Percentiles rank a stretch among this genome's conserved stretches.
phyloP scores from a whole-genome alignment of 30 jellyfish, hydroid and myxozoan species.

The Cassiopea andromeda region DNA sequence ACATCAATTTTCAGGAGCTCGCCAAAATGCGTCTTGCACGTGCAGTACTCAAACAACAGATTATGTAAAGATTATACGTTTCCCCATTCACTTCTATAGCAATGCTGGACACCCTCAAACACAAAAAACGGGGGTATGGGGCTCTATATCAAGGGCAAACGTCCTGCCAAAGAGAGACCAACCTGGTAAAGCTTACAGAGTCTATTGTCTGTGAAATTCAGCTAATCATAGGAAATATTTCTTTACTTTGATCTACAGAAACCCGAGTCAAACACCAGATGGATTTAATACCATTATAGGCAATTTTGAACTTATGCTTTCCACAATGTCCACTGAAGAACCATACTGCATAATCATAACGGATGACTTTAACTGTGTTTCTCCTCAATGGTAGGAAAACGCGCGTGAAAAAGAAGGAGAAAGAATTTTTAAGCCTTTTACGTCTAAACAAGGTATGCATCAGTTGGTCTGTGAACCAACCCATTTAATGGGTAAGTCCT shows the following conservation, averaged over 20 bases:
- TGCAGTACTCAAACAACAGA: no score
- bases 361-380: not conserved
- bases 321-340: conserved; percentile 41
- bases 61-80: no score
- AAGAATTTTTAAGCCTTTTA: conserved; percentile 22
- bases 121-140: not conserved
- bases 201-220: not conserved
- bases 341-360: conserved; percentile 29
- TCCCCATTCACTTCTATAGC: no score
- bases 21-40: no score
- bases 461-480: conserved; percentile 46
- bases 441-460: conserved; percentile 43
- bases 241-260: not conserved
- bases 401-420: conserved; percentile 39
- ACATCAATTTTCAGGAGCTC: no score
- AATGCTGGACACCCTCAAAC: not conserved
- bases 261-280: not conserved
- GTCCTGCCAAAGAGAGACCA: not conserved
- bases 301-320: not conserved
- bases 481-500: conserved; percentile 44
- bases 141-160: not conserved
- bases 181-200: not conserved
- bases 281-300: not conserved
- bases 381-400: conserved; percentile 61
- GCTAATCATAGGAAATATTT: not conserved